Evolutionary conservation across 2,797 vertebrate genomes (phyloP).

Genomic region (Pseudopleuronectes americanus): DNA sequence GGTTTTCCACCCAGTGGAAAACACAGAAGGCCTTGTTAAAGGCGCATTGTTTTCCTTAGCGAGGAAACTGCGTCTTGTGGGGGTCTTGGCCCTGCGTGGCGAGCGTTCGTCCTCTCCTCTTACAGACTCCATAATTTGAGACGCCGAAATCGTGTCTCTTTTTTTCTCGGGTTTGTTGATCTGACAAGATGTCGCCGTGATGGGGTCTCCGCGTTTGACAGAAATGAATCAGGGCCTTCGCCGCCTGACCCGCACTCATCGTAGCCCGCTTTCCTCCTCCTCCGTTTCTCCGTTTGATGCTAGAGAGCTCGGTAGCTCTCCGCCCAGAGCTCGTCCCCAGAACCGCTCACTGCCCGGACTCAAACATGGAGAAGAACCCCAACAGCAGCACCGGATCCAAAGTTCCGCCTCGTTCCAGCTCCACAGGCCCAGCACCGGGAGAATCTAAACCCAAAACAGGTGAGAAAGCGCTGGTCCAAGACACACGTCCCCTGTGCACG

Average conservation of each 20-base stretch:
- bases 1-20: conserved; percentile 76
- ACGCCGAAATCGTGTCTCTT: conserved; percentile 85
- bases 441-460: conserved; percentile 97
- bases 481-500: not conserved
- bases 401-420: conserved; percentile 91
- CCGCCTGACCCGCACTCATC: conserved; percentile 86
- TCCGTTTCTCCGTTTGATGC: conserved; percentile 77
- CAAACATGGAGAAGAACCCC: conserved; percentile 86
- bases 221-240: conserved; percentile 94
- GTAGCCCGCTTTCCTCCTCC: conserved; percentile 75
- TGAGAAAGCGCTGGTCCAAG: conserved; percentile 45
- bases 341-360: conserved; percentile 67
- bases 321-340: conserved; percentile 86
- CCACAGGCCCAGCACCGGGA: conserved; percentile 87
- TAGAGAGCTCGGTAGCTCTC: conserved; percentile 83
- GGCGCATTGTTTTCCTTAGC: conserved; percentile 63
- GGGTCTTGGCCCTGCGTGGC: conserved; percentile 81
- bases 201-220: conserved; percentile 90
- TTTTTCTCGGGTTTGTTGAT: conserved; percentile 75
- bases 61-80: conserved; percentile 44
- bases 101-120: conserved; percentile 70
- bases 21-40: conserved; percentile 68
- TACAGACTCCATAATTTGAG: conserved; percentile 71
- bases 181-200: conserved; percentile 97
- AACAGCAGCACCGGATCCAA: conserved; percentile 88